Evolutionary conservation across 1,140 invertebrate species (phyloP).

Genomic region (Saccostrea echinata): DNA sequence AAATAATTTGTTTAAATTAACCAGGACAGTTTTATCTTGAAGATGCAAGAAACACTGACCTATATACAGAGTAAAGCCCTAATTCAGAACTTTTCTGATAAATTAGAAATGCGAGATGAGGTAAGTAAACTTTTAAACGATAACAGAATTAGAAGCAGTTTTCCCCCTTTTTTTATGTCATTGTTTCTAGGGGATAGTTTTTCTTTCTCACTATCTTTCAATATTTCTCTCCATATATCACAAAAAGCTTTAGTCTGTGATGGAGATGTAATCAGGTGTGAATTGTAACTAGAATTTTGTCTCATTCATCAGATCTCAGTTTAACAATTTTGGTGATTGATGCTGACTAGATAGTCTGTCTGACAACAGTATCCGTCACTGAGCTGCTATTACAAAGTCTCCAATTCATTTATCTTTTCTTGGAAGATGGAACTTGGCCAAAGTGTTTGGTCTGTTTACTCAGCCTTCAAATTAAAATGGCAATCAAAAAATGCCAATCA

Average conservation of each 20-base stretch:
- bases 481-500: conserved; percentile 17
- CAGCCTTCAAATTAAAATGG: not conserved
- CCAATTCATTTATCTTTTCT: not conserved
- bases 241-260: not conserved
- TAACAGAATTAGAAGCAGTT: not conserved
- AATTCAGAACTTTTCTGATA: not conserved
- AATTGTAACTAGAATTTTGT: not conserved
- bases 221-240: not conserved
- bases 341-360: not conserved
- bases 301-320: not conserved
- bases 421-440: not conserved
- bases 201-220: not conserved
- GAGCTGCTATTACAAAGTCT: not conserved
- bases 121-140: not conserved
- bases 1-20: conserved; percentile 20
- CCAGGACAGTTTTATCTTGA: conserved; percentile 7
- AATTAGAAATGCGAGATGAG: not conserved
- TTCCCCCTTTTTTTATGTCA: not conserved
- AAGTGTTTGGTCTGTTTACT: not conserved
- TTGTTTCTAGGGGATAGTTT: not conserved
- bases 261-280: not conserved
- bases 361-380: not conserved
- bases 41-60: not conserved
- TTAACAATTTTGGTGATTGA: not conserved
- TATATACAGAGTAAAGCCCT: not conserved